Percentiles rank a stretch among this genome's conserved stretches.
These are phyloP conservation scores for Drosophila quinaria DNA, from an alignment of 2,888 invertebrate species.

Conservation along the genomic window DNA sequence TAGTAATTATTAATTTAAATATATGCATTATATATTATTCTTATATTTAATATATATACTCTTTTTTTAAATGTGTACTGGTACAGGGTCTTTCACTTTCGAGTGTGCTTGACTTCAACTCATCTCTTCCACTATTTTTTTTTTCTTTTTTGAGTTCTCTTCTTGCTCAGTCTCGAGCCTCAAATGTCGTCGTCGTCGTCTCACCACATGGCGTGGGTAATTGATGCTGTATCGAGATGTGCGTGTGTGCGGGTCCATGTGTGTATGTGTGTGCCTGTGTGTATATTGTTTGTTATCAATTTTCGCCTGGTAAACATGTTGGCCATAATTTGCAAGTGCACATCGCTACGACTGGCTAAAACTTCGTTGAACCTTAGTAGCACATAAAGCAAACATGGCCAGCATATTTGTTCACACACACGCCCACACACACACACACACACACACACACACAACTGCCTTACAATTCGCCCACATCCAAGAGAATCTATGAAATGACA, in stretches of 20 bases:
- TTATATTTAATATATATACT: no score
- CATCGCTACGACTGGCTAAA: constrained; percentile 27
- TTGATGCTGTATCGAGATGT: constrained; percentile 59
- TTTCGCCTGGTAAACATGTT: constrained; percentile 50
- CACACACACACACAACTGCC: not conserved
- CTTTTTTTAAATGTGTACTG: not conserved
- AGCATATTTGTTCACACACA: constrained; percentile 1
- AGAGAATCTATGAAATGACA: not conserved
- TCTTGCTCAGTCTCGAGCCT: constrained; percentile 1
- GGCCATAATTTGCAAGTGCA: constrained; percentile 61
- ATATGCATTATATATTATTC: no score
- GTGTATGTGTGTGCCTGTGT: constrained; percentile 8
- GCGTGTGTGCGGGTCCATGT: constrained; percentile 1
- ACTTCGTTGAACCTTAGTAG: constrained; percentile 23
- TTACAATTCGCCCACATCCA: constrained; percentile 1
- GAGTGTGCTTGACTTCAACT: not conserved
- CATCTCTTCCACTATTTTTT: constrained; percentile 2
- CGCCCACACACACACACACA: constrained; percentile 2
- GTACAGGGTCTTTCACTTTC: not conserved
- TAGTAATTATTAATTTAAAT: not conserved
- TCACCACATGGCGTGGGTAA: constrained; percentile 57
- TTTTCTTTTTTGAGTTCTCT: constrained; percentile 20
- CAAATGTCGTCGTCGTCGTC: constrained; percentile 13
- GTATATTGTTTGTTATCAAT: constrained; percentile 50
- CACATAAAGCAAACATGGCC: constrained; percentile 24